Conservation (phyloP, 2,113 vertebrate species). For the Oceanites oceanicus region DNA sequence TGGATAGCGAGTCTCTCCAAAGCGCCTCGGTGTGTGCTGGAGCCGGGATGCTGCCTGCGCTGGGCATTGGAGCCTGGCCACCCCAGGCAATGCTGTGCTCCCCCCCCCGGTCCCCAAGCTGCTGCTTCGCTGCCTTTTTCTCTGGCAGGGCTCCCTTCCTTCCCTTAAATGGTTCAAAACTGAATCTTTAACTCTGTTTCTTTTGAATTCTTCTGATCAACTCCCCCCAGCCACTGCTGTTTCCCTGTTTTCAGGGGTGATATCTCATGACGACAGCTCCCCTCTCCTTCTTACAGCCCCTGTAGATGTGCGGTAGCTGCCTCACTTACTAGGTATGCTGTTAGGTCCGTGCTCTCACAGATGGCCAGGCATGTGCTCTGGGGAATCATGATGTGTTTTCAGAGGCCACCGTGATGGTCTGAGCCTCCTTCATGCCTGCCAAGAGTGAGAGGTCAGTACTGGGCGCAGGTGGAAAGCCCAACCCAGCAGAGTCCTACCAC, state of each 20-base stretch:
- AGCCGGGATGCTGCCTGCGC: not conserved
- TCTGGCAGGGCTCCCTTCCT: not conserved
- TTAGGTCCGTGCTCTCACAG: accelerated
- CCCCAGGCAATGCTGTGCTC: not conserved
- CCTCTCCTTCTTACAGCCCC: not conserved
- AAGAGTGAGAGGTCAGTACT: not conserved
- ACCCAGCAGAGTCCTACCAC: not conserved
- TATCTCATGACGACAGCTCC: not conserved
- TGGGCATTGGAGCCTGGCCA: not conserved
- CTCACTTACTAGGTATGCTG: not conserved
- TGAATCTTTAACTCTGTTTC: not conserved
- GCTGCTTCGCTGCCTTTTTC: not conserved
- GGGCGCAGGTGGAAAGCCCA: not conserved
- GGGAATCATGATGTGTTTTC: not conserved
- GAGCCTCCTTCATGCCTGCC: not conserved
- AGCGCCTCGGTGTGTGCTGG: accelerated
- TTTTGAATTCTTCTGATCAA: not conserved
- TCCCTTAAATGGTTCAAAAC: not conserved
- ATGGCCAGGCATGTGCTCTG: not conserved
- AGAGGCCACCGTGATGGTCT: not conserved
- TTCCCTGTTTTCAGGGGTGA: not conserved
- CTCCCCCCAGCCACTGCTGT: not conserved
- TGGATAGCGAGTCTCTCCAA: not conserved
- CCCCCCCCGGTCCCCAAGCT: not conserved
- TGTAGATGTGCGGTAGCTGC: not conserved